Percentiles rank a stretch among this genome's conserved stretches.
Evolutionary conservation across 2,888 invertebrate genomes (phyloP).

Genomic region (Pediacus dermestoides): DNA sequence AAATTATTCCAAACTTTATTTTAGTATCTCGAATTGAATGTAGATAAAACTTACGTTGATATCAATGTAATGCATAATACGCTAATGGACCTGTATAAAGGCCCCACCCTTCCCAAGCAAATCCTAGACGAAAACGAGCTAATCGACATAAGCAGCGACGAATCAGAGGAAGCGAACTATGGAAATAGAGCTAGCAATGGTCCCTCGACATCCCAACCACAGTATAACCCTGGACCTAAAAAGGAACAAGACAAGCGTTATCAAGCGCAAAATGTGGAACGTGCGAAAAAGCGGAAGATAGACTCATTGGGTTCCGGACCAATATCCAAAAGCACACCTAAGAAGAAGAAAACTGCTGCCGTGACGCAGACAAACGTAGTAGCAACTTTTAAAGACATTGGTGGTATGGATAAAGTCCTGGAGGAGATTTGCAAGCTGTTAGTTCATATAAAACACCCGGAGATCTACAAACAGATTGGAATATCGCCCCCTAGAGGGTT

Average conservation of each 20-base stretch:
- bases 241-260: constrained; percentile 1
- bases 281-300: constrained; percentile 47
- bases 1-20: constrained; percentile 25
- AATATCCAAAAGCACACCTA: constrained; percentile 35
- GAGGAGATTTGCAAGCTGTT: constrained; percentile 53
- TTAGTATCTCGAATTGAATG: constrained; percentile 76
- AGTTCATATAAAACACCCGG: constrained; percentile 84
- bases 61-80: constrained; percentile 69
- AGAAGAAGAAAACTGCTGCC: constrained; percentile 45
- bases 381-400: constrained; percentile 74
- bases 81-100: constrained; percentile 52
- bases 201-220: constrained; percentile 51
- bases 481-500: constrained; percentile 87
- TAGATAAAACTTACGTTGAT: constrained; percentile 76
- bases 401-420: constrained; percentile 74
- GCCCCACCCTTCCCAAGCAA: constrained; percentile 34
- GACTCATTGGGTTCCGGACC: constrained; percentile 25
- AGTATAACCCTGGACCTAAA: constrained; percentile 46
- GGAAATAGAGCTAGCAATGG: constrained; percentile 44
- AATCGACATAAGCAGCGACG: constrained; percentile 77
- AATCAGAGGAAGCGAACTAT: constrained; percentile 54
- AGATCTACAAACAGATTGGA: constrained; percentile 81
- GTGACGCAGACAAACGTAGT: constrained; percentile 44
- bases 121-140: constrained; percentile 63
- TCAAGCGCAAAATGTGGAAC: constrained; percentile 9